Base-by-base conservation (phyloP, 2,113 vertebrate genomes). In the Columba janthina region DNA sequence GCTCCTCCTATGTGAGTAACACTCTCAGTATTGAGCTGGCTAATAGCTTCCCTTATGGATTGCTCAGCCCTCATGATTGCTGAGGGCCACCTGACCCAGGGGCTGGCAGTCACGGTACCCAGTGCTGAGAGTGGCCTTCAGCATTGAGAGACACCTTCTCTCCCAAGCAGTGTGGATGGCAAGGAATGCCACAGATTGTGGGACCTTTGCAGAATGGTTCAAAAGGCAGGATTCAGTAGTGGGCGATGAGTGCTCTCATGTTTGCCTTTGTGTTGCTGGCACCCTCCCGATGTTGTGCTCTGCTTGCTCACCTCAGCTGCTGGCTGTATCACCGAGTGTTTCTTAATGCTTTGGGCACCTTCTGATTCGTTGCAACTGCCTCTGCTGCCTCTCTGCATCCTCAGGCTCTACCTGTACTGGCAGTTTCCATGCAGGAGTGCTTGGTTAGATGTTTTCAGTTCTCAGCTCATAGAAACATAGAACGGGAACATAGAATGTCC, bases 201-300 rank as follows among this genome's bases (percentile, higher is more conserved):
- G 28, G 12, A 24, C 56, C 36, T 76, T 46, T 40, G 12, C 44
- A 9, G 31, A 21, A 9, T 0, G 5, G 26, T 67, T 74, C 29
- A 29, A 46, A 71, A 40, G 15, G 22, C 29, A 21, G 36, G 56
- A 25, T 58, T 62, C 22, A 15, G 16, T 31, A 72, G 48, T 5
- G 12, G 16, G n/a, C 42, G 2, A 0, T 1, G 10, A 60, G 38
- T 25, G 72, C 38, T 0, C 0, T 56, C 0, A 0, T 0, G 0
- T 46, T 72, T 22, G 2, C 60, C 18, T 7, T 75, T 70, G 62
- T 46, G 19, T 38, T 0, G 0, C 28, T 21, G 38, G 16, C 72
- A 34, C 26, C 36, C 38, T 83, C 5, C 0, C 67, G 6, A 25
- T 51, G 66, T 29, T 8, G 0, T 50, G 29, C n/a, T 86, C 42